These are phyloP conservation scores for Lycorma delicatula DNA, from an alignment of 1,140 invertebrate species.

Conservation along the genomic window DNA sequence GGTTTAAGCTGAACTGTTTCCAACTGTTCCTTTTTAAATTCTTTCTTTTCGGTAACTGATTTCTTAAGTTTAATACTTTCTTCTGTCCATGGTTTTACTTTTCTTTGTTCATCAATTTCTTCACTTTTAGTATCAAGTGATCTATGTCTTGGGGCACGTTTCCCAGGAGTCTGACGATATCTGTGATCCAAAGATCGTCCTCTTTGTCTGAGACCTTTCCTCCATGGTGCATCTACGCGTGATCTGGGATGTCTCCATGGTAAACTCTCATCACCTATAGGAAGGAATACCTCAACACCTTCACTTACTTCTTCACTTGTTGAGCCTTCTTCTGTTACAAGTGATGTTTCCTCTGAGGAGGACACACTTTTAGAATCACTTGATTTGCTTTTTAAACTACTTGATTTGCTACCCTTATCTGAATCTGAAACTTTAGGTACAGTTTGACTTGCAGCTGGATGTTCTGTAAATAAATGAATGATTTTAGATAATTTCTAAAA, in stretches of 20 bases:
- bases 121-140: slow-evolving; percentile 13
- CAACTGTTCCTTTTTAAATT: slow-evolving; percentile 25
- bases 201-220: slow-evolving; percentile 9
- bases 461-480: neutral
- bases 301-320: slow-evolving; percentile 14
- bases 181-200: slow-evolving; percentile 22
- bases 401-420: too few relatives aligned
- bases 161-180: neutral
- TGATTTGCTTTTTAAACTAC: too few relatives aligned
- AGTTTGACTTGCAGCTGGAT: slow-evolving; percentile 10
- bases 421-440: slow-evolving; percentile 22
- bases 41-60: slow-evolving; percentile 28
- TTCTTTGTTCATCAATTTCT: neutral
- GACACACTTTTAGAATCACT: neutral
- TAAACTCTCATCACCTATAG: slow-evolving; percentile 13
- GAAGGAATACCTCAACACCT: slow-evolving; percentile 10
- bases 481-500: too few relatives aligned
- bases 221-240: slow-evolving; percentile 21
- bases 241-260: slow-evolving; percentile 22
- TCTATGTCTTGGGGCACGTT: slow-evolving; percentile 8
- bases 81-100: slow-evolving; percentile 34
- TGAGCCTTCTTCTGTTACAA: slow-evolving; percentile 6
- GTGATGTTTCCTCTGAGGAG: neutral
- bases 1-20: slow-evolving; percentile 41
- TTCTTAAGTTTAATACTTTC: slow-evolving; percentile 35